Evolutionary conservation across 92 coral and sea anemone species (phyloP).

Genomic region (Epizoanthus ramosus): DNA sequence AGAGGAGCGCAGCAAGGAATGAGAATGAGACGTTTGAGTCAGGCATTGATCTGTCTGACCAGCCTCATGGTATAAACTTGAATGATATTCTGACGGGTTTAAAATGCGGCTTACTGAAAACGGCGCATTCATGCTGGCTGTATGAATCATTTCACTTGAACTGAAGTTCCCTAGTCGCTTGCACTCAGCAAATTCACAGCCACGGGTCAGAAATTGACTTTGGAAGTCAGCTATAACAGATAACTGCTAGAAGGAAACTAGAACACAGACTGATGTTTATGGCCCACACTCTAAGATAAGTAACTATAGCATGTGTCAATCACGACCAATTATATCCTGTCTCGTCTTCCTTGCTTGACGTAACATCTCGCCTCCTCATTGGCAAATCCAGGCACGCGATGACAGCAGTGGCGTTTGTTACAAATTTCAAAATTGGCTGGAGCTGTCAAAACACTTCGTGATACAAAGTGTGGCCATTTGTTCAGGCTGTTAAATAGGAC

Average conservation of each 20-base stretch:
- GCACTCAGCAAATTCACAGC: conserved; percentile 66
- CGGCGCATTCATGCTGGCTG: conserved; percentile 93
- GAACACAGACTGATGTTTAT: conserved; percentile 92
- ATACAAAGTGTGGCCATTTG: conserved; percentile 99
- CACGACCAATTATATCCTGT: conserved; percentile 99
- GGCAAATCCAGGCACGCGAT: conserved; percentile 99
- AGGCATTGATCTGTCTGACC: conserved; percentile 81
- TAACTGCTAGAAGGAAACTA: conserved; percentile 96
- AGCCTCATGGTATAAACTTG: conserved; percentile 88
- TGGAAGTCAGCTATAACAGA: conserved; percentile 96
- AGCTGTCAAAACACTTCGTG: conserved; percentile 99
- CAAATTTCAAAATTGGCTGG: conserved; percentile 99
- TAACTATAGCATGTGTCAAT: conserved; percentile 99
- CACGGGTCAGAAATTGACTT: conserved; percentile 85
- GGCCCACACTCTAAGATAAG: conserved; percentile 97
- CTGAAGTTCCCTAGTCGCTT: conserved; percentile 44
- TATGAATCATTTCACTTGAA: conserved; percentile 77
- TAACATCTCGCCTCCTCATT: conserved; percentile 96
- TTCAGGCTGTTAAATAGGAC: conserved; percentile 99
- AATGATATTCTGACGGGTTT: conserved; percentile 83
- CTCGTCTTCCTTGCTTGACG: conserved; percentile 98
- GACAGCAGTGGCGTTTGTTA: conserved; percentile 99
- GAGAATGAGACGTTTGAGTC: conserved; percentile 84
- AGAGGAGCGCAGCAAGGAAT: conserved; percentile 60
- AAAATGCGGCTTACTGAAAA: conserved; percentile 95